Conservation (phyloP, 2,113 vertebrate species). For the Ia io region DNA sequence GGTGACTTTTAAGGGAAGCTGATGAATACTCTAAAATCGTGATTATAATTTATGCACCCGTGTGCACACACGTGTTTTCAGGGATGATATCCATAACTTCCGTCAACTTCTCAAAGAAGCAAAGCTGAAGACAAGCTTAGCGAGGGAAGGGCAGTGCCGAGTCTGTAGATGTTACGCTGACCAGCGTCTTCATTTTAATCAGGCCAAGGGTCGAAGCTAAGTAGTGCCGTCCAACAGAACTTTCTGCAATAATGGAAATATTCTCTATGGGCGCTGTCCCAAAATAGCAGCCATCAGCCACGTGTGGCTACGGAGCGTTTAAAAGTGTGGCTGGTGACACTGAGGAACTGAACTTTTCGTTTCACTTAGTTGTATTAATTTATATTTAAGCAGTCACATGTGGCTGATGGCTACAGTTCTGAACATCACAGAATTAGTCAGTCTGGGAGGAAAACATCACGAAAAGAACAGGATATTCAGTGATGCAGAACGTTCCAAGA, state of each 20-base stretch:
- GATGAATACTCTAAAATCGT: not conserved
- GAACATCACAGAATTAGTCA: not conserved
- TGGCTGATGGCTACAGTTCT: not conserved
- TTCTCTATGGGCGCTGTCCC: not conserved
- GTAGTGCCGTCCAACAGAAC: not conserved
- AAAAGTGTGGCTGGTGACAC: not conserved
- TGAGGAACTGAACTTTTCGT: not conserved
- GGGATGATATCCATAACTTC: not conserved
- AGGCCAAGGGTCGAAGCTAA: not conserved
- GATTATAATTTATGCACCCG: not conserved
- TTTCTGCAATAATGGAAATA: not conserved
- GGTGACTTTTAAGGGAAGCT: not conserved
- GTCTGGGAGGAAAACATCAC: not conserved
- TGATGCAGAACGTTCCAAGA: not conserved
- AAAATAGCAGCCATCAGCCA: not conserved
- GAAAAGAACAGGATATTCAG: not conserved
- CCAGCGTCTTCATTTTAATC: not conserved
- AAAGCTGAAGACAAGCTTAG: not conserved
- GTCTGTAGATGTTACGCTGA: not conserved
- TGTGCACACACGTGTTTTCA: rapidly evolving
- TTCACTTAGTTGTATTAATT: not conserved
- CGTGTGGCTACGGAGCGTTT: not conserved
- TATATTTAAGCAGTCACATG: not conserved
- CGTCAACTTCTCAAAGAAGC: not conserved
- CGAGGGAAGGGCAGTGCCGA: not conserved